These are phyloP conservation scores for Venustoraphidia nigricollis DNA, from an alignment of 2,888 invertebrate genomes.

Conservation along the genomic window DNA sequence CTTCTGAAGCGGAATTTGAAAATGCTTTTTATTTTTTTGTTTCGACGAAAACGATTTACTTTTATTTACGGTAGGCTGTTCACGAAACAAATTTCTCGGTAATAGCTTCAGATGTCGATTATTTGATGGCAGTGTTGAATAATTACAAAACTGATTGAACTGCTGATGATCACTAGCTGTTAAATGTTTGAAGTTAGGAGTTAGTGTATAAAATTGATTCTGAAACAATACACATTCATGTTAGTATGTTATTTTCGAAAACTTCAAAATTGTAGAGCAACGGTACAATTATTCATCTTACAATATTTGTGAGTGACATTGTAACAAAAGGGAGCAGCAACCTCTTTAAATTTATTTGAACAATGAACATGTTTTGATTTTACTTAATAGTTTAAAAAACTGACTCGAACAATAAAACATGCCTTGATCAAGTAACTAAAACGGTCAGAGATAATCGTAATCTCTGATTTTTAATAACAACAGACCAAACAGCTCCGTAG, in stretches of 20 bases:
- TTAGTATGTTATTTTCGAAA: background rate
- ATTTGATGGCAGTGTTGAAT: constrained; percentile 40
- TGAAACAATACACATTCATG: constrained; percentile 17
- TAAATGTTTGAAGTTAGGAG: constrained; percentile 42
- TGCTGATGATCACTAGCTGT: constrained; percentile 30
- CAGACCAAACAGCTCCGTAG: too few species aligned
- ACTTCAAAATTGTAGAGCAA: background rate
- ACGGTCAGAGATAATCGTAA: too few species aligned
- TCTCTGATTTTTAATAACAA: too few species aligned
- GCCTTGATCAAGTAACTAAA: too few species aligned
- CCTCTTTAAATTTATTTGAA: too few species aligned
- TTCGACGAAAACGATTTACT: constrained; percentile 28
- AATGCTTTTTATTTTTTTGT: constrained; percentile 38
- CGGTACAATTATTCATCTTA: background rate
- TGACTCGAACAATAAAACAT: too few species aligned
- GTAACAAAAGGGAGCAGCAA: too few species aligned
- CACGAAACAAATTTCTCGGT: constrained; percentile 26
- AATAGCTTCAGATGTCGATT: constrained; percentile 29
- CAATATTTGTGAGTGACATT: too few species aligned
- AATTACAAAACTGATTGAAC: constrained; percentile 12
- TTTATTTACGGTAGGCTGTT: constrained; percentile 21
- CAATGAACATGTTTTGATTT: too few species aligned
- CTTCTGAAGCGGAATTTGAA: constrained; percentile 47
- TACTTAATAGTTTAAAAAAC: too few species aligned
- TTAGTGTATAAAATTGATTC: constrained; percentile 32